These are phyloP conservation scores for Drosophila gaucha DNA, from an alignment of 2,888 invertebrate species.

Conservation along the genomic window DNA sequence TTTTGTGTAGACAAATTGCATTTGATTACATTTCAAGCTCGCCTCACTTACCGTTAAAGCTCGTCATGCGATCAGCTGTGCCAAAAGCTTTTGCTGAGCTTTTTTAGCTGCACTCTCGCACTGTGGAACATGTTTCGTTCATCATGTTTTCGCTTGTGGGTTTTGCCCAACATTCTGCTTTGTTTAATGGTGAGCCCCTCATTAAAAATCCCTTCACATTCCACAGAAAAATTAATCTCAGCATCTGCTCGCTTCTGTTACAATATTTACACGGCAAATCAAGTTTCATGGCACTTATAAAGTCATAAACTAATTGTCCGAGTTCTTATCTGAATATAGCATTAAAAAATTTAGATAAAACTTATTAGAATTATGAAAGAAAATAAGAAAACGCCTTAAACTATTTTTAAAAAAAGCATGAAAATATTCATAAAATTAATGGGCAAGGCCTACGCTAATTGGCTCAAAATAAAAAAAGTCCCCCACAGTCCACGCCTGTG, in stretches of 20 bases:
- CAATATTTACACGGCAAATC: slow-evolving; percentile 15
- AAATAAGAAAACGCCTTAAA: slow-evolving; percentile 30
- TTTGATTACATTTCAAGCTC: slow-evolving; percentile 24
- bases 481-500: slow-evolving; percentile 7
- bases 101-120: slow-evolving; percentile 16
- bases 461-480: slow-evolving; percentile 1
- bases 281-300: slow-evolving; percentile 1
- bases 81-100: slow-evolving; percentile 42
- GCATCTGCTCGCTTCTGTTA: slow-evolving; percentile 1
- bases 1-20: not conserved
- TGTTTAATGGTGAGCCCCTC: too few relatives aligned
- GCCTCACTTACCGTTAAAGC: slow-evolving; percentile 34
- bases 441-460: not conserved
- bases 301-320: not conserved
- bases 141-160: slow-evolving; percentile 6
- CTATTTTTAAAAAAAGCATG: slow-evolving; percentile 14
- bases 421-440: too few relatives aligned
- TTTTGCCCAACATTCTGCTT: too few relatives aligned
- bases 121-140: slow-evolving; percentile 32
- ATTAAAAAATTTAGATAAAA: slow-evolving; percentile 5
- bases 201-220: slow-evolving; percentile 6
- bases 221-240: slow-evolving; percentile 1
- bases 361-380: slow-evolving; percentile 6
- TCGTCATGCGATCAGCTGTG: slow-evolving; percentile 40
- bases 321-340: slow-evolving; percentile 20